Percentiles rank a stretch among this genome's conserved stretches.
Conservation (phyloP, 2,797 vertebrate species). For the Acomys russatus region DNA sequence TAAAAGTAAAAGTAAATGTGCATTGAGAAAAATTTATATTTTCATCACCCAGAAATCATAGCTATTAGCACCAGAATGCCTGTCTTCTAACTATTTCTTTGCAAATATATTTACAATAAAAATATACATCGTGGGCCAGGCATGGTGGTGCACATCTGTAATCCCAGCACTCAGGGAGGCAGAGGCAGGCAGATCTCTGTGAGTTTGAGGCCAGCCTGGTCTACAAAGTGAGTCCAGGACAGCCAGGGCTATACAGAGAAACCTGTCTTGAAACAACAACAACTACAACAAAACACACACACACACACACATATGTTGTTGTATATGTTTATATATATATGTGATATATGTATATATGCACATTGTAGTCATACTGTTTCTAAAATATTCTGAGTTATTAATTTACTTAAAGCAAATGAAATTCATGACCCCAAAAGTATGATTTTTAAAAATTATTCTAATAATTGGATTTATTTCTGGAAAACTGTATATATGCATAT, state of each 20-base stretch:
- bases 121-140: not conserved
- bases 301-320: too few relatives aligned
- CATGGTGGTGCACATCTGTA: too few relatives aligned
- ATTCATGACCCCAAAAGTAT: not conserved
- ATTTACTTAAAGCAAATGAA: constrained; percentile 9
- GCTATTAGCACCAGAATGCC: not conserved
- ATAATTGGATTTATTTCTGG: constrained; percentile 16
- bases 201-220: too few relatives aligned
- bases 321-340: too few relatives aligned
- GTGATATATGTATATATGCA: too few relatives aligned
- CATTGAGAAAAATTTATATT: not conserved
- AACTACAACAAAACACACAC: too few relatives aligned
- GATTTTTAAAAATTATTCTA: not conserved
- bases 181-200: too few relatives aligned
- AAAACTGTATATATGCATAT: not conserved
- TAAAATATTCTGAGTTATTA: constrained; percentile 29
- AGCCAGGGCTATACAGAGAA: too few relatives aligned
- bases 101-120: not conserved
- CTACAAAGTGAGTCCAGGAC: too few relatives aligned
- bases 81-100: constrained; percentile 32
- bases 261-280: too few relatives aligned
- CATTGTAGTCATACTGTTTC: not conserved
- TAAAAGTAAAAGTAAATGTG: constrained; percentile 7
- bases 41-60: constrained; percentile 19
- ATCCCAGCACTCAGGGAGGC: too few relatives aligned